Conservation (phyloP, 2,888 invertebrate species). For the Epirrhoe alternata region DNA sequence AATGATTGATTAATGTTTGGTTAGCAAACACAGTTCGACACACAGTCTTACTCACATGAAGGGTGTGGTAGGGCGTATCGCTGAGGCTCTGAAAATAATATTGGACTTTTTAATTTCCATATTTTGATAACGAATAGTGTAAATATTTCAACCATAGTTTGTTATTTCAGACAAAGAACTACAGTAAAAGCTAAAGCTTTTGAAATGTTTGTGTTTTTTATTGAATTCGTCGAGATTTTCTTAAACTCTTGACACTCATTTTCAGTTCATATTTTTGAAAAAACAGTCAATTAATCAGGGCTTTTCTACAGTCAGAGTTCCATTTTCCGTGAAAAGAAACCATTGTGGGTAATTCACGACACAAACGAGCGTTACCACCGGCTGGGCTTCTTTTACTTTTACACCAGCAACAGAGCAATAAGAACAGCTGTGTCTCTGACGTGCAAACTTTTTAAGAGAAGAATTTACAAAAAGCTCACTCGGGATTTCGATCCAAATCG, state of each 20-base stretch:
- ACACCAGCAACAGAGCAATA: conserved; percentile 12
- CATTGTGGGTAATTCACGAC: conserved; percentile 38
- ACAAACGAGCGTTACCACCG: conserved; percentile 36
- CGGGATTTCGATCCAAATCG: background rate
- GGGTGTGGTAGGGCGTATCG: conserved; percentile 58
- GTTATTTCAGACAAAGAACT: background rate
- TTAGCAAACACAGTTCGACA: conserved; percentile 65
- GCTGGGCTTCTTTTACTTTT: conserved; percentile 35
- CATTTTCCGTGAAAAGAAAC: conserved; percentile 34
- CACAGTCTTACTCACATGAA: conserved; percentile 76
- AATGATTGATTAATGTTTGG: conserved; percentile 74
- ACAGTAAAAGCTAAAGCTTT: background rate
- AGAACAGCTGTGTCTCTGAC: conserved; percentile 13
- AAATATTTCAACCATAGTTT: background rate
- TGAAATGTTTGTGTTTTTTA: background rate
- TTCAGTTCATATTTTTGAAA: conserved; percentile 29
- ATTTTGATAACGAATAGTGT: background rate
- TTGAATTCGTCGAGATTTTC: background rate
- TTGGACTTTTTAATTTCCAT: conserved; percentile 13
- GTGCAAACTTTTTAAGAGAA: background rate
- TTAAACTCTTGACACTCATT: conserved; percentile 4
- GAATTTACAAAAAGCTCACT: background rate
- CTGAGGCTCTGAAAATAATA: conserved; percentile 44
- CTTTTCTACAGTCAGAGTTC: conserved; percentile 35
- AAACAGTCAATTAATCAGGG: conserved; percentile 34